phyloP scores from a whole-genome alignment of 2,797 vertebrate species.

The Moxostoma hubbsi region DNA sequence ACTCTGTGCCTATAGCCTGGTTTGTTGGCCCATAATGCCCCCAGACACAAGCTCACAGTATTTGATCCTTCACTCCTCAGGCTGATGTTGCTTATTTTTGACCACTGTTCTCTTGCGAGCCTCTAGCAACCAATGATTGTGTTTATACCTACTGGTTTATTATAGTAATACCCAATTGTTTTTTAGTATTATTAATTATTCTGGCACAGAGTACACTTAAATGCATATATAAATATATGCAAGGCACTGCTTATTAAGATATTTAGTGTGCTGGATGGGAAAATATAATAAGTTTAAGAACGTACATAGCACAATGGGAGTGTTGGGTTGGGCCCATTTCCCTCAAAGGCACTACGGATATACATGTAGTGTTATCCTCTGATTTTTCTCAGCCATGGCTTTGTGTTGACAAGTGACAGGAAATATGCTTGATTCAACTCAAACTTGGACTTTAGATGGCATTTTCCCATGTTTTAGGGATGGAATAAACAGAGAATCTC shows the following conservation, averaged over 20 bases:
- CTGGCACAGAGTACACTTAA: constrained; percentile 21
- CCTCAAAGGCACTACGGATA: constrained; percentile 37
- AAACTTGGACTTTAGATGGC: constrained; percentile 42
- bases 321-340: constrained; percentile 9
- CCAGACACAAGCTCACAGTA: constrained; percentile 77
- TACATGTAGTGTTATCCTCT: constrained; percentile 28
- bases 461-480: constrained; percentile 22
- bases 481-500: constrained; percentile 26
- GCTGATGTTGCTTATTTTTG: constrained; percentile 71
- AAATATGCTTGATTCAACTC: constrained; percentile 58
- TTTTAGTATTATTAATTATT: constrained; percentile 18
- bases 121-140: constrained; percentile 77
- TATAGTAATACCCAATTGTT: constrained; percentile 60
- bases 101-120: constrained; percentile 66
- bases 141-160: constrained; percentile 70
- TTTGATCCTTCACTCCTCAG: constrained; percentile 75
- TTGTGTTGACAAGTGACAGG: constrained; percentile 52
- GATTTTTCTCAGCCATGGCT: constrained; percentile 46
- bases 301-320: constrained; percentile 29
- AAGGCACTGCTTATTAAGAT: background rate
- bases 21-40: constrained; percentile 52
- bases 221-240: background rate
- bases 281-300: constrained; percentile 4
- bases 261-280: background rate
- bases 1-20: constrained; percentile 58